These are phyloP conservation scores for Drepana falcataria DNA, from an alignment of 2,888 invertebrate genomes.

Conservation along the genomic window DNA sequence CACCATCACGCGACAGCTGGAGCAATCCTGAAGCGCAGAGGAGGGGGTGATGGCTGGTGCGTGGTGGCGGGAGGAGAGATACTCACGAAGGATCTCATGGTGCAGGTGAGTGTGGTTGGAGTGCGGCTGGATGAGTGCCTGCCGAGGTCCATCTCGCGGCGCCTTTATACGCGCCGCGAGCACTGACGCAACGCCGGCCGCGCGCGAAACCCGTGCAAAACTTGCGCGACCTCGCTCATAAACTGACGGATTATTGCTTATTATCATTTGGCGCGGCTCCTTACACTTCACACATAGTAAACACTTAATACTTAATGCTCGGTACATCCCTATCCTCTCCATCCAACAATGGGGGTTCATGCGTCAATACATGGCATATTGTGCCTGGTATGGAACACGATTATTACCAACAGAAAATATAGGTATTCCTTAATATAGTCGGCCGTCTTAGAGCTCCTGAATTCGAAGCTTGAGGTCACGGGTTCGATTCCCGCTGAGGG, in stretches of 20 bases:
- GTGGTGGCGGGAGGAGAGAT: constrained; percentile 6
- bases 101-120: constrained; percentile 8
- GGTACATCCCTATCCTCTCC: no score
- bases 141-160: neutral
- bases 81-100: constrained; percentile 49
- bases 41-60: neutral
- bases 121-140: constrained; percentile 1
- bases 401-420: no score
- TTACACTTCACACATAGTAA: neutral
- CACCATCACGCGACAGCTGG: no score
- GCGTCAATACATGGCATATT: no score
- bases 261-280: neutral
- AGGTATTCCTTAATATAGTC: no score
- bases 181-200: constrained; percentile 1
- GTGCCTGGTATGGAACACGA: no score
- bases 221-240: neutral
- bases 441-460: no score
- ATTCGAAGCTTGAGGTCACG: no score
- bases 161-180: neutral
- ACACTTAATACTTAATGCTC: no score
- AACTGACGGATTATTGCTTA: neutral
- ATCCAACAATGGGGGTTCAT: no score
- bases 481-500: no score
- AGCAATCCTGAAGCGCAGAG: no score
- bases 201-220: neutral